A percentile compares a stretch with the other conserved stretches of the same genome.
phyloP scores from a whole-genome alignment of 2,113 vertebrate genomes.

The Halichoerus grypus region DNA sequence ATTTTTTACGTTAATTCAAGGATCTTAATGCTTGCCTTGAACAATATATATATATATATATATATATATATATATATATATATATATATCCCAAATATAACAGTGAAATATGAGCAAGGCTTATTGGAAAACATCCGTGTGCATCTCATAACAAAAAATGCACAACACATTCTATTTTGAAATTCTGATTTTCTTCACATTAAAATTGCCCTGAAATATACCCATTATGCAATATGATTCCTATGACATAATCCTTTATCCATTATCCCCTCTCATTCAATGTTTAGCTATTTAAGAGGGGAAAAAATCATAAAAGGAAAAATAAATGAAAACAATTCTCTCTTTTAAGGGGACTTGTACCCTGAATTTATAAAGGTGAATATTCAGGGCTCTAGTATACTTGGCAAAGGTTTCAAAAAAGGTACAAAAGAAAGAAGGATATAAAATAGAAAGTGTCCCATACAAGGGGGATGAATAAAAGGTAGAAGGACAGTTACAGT shows the following conservation, averaged over 20 bases:
- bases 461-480: background rate
- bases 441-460: background rate
- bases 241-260: conserved; percentile 9
- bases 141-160: background rate
- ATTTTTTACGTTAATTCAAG: conserved; percentile 60
- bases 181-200: conserved; percentile 62
- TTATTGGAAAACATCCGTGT: conserved; percentile 57
- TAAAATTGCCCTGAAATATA: conserved; percentile 51
- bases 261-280: background rate
- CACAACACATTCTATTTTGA: conserved; percentile 48
- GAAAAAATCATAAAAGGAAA: background rate
- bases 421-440: background rate
- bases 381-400: background rate
- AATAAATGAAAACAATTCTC: background rate
- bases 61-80: too few species aligned
- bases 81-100: background rate
- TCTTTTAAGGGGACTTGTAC: background rate
- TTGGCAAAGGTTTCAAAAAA: background rate
- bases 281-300: conserved; percentile 16
- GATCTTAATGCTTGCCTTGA: conserved; percentile 34
- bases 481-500: background rate
- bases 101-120: conserved; percentile 59
- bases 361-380: background rate
- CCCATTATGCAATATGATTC: conserved; percentile 20
- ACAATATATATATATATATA: background rate